Percentiles rank a stretch among this genome's conserved stretches.
Evolutionary conservation across 1,140 invertebrate species (phyloP).

Genomic region (Macrobrachium rosenbergii): DNA sequence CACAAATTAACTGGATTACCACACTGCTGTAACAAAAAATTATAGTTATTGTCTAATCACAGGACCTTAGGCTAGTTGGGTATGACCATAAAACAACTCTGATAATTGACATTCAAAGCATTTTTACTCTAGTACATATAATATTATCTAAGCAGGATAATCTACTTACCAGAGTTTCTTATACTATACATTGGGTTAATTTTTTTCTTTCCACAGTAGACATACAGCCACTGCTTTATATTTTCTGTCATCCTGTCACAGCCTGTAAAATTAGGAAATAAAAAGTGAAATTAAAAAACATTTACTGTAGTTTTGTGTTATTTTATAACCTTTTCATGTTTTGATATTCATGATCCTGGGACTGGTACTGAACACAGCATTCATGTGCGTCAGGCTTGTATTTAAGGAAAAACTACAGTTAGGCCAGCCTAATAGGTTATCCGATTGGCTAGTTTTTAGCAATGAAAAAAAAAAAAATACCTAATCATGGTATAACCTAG

Average conservation of each 20-base stretch:
- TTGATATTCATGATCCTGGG: no score
- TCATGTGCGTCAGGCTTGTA: no score
- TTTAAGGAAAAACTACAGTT: no score
- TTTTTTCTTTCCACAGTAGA: slow-evolving; percentile 87
- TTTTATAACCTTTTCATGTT: background rate
- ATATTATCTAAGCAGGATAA: background rate
- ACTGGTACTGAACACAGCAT: no score
- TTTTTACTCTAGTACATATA: background rate
- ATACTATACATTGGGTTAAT: slow-evolving; percentile 85
- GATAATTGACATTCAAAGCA: background rate
- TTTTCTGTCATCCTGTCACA: slow-evolving; percentile 55
- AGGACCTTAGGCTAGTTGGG: background rate
- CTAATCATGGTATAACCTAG: no score
- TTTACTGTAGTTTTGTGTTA: background rate
- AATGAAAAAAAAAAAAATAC: no score
- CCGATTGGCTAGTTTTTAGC: no score
- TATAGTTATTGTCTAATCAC: background rate
- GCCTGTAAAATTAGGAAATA: background rate
- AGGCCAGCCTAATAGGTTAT: no score
- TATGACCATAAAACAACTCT: background rate
- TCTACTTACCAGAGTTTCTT: slow-evolving; percentile 74
- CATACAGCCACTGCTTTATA: slow-evolving; percentile 87
- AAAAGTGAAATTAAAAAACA: background rate
- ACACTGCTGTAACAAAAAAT: no score
- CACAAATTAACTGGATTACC: no score